These are phyloP conservation scores for Notolepis coatsorum DNA, from an alignment of 2,797 vertebrate species.

Conservation along the genomic window DNA sequence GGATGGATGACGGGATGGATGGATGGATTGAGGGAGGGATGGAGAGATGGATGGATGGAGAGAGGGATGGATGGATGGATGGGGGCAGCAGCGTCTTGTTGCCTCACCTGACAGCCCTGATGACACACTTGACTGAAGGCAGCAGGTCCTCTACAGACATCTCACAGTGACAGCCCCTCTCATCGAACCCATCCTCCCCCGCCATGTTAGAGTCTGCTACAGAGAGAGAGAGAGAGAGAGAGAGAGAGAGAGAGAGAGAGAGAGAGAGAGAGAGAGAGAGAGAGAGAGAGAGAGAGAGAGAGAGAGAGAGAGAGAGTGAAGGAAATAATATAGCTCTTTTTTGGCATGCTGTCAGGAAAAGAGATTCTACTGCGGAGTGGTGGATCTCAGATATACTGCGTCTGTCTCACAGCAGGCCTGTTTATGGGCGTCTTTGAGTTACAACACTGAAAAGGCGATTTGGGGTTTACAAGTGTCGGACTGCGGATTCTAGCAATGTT, in stretches of 20 bases:
- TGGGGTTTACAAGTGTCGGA: neutral
- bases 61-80: neutral
- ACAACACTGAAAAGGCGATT: neutral
- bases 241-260: neutral
- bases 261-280: neutral
- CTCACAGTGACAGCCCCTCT: slow-evolving; percentile 95
- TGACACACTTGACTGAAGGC: slow-evolving; percentile 93
- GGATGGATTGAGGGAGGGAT: no score
- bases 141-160: slow-evolving; percentile 95
- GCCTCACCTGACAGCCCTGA: slow-evolving; percentile 94
- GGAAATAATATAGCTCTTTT: slow-evolving; percentile 2
- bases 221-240: neutral
- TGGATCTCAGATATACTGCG: slow-evolving; percentile 17
- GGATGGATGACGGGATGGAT: no score
- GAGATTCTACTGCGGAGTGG: slow-evolving; percentile 1
- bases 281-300: neutral
- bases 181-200: slow-evolving; percentile 91
- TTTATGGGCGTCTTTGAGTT: slow-evolving; percentile 29
- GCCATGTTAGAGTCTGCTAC: slow-evolving; percentile 89
- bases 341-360: slow-evolving; percentile 4
- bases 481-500: slow-evolving; percentile 1
- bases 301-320: neutral
- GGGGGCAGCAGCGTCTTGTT: slow-evolving; percentile 15
- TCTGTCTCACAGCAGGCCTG: slow-evolving; percentile 18
- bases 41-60: no score